Percentiles rank a stretch among this genome's conserved stretches.
These are phyloP conservation scores for Scopus umbretta DNA, from an alignment of 2,113 vertebrate genomes.

Conservation along the genomic window DNA sequence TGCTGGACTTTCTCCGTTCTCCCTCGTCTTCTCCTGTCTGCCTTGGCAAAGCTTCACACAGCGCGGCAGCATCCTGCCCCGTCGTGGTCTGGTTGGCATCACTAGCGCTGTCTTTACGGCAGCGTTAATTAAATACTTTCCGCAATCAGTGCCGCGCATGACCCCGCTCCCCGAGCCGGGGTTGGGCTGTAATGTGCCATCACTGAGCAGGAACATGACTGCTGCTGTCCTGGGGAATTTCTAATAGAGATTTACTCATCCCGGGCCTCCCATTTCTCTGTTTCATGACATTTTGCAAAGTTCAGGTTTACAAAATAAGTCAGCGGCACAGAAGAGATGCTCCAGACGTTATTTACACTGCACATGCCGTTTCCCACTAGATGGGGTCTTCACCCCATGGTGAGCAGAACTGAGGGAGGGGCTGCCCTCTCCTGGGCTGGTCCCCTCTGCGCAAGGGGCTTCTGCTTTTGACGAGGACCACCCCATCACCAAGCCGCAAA, in stretches of 20 bases:
- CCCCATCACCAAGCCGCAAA: neutral
- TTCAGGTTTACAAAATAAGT: constrained; percentile 71
- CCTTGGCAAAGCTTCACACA: neutral
- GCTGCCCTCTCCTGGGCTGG: neutral
- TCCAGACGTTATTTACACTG: neutral
- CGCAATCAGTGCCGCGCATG: constrained; percentile 10
- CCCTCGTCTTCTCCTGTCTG: neutral
- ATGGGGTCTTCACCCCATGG: accelerated
- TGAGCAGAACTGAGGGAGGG: neutral
- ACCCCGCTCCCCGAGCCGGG: neutral
- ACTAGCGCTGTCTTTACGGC: neutral
- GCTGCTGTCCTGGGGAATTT: constrained; percentile 3
- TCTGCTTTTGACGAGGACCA: neutral
- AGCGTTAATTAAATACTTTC: constrained; percentile 14
- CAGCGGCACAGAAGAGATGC: neutral
- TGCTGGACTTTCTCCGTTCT: neutral
- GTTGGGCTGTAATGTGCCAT: constrained; percentile 20
- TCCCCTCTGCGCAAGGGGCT: neutral
- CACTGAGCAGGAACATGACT: neutral
- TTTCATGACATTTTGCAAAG: constrained; percentile 73
- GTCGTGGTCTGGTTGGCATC: neutral
- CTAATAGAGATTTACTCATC: constrained; percentile 51
- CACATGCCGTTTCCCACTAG: accelerated
- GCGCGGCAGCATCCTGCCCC: neutral
- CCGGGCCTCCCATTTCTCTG: constrained; percentile 39